A percentile compares a stretch with the other conserved stretches of the same genome.
phyloP scores from a whole-genome alignment of 2,797 vertebrate genomes.

The Hephaestus fuliginosus region DNA sequence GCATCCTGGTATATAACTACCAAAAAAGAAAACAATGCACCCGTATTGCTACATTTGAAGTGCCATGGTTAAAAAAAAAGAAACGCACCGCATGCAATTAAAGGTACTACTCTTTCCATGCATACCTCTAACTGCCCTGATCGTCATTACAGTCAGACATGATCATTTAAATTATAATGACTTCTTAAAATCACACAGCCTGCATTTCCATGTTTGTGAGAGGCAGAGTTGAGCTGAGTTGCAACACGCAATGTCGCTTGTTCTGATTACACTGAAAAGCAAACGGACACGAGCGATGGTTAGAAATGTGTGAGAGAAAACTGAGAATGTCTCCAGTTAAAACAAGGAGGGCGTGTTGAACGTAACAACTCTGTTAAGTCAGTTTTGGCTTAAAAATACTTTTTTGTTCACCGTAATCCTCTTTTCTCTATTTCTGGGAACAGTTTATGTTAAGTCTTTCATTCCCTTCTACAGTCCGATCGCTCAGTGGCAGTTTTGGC shows the following conservation, averaged over 20 bases:
- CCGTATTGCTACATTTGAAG: constrained; percentile 54
- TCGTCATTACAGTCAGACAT: background rate
- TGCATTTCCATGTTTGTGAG: background rate
- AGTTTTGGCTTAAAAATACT: constrained; percentile 36
- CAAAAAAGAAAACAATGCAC: constrained; percentile 33
- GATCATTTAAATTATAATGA: background rate
- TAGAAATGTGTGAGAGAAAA: background rate
- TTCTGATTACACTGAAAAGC: background rate
- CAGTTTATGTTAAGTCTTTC: constrained; percentile 26
- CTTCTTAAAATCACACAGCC: constrained; percentile 8
- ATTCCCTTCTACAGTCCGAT: background rate
- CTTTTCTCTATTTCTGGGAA: constrained; percentile 12
- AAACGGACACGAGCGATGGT: too few species aligned
- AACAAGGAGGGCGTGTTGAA: background rate
- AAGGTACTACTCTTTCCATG: constrained; percentile 21
- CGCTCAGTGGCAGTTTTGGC: constrained; percentile 92
- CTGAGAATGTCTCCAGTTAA: constrained; percentile 8
- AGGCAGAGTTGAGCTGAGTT: constrained; percentile 12
- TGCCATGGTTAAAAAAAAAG: constrained; percentile 46
- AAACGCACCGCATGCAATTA: constrained; percentile 46
- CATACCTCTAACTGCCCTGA: constrained; percentile 7
- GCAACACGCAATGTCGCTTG: constrained; percentile 12
- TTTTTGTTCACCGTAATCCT: background rate
- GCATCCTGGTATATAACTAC: constrained; percentile 31
- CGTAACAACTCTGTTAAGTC: constrained; percentile 13